A percentile compares a stretch with the other conserved stretches of the same genome.
Evolutionary conservation across 2,888 invertebrate genomes (phyloP).

Genomic region (Euproctis similis): DNA sequence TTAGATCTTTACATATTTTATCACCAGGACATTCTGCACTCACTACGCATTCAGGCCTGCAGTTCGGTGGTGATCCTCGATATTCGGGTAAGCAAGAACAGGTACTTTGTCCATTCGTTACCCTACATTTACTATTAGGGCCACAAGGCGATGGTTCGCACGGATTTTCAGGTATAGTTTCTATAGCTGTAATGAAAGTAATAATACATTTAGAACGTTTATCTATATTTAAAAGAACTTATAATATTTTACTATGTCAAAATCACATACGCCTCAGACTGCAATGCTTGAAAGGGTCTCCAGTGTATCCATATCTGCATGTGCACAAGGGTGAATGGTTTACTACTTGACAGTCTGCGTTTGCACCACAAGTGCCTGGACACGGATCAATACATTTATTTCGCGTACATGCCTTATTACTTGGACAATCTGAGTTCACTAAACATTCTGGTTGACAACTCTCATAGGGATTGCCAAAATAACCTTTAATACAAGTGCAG

Average conservation of each 20-base stretch:
- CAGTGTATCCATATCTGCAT: conserved; percentile 80
- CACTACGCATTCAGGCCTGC: conserved; percentile 83
- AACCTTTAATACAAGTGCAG: conserved; percentile 82
- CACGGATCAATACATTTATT: conserved; percentile 87
- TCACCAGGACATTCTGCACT: conserved; percentile 80
- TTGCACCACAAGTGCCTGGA: conserved; percentile 84
- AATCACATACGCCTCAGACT: conserved; percentile 47
- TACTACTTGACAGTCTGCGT: conserved; percentile 84
- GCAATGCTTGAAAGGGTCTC: conserved; percentile 83
- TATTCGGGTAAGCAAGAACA: conserved; percentile 83
- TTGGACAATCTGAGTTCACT: conserved; percentile 82
- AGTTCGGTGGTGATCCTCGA: conserved; percentile 80
- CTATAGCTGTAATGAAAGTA: conserved; percentile 34
- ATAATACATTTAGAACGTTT: conserved; percentile 3
- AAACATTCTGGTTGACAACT: conserved; percentile 85
- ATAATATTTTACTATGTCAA: no score
- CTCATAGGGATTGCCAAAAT: conserved; percentile 87
- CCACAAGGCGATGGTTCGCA: conserved; percentile 80
- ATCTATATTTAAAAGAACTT: neutral
- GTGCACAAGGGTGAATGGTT: conserved; percentile 82
- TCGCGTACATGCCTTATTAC: conserved; percentile 81
- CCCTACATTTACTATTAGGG: conserved; percentile 77
- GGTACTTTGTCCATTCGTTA: conserved; percentile 76
- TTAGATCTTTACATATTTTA: conserved; percentile 80
- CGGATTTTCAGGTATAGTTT: conserved; percentile 54